A percentile compares a stretch with the other conserved stretches of the same genome.
These are phyloP conservation scores for Chlorodrepanis virens DNA, from an alignment of 2,113 vertebrate species.

Conservation along the genomic window DNA sequence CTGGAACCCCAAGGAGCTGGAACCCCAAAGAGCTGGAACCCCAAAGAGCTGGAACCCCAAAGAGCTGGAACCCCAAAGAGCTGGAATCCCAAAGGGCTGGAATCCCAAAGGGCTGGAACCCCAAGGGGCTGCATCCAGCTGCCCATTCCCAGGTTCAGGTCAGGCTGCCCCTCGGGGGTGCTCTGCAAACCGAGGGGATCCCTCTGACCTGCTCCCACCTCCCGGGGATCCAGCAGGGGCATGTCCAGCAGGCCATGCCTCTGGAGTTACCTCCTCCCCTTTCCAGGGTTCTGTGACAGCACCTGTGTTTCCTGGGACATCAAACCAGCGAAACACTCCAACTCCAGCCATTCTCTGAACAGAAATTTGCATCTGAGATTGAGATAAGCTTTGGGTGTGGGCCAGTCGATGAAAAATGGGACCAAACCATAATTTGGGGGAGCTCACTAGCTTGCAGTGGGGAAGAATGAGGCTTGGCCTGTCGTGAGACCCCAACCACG, in stretches of 20 bases:
- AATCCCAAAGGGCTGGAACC: accelerated
- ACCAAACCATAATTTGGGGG: not conserved
- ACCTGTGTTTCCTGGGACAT: not conserved
- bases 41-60: not conserved
- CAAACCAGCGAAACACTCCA: not conserved
- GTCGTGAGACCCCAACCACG: accelerated
- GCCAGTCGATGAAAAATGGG: not conserved
- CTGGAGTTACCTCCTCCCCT: not conserved
- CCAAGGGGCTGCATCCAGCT: not conserved
- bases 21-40: not conserved
- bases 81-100: accelerated
- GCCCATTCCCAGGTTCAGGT: not conserved
- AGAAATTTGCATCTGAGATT: not conserved
- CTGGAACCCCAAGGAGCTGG: accelerated
- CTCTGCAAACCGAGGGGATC: not conserved
- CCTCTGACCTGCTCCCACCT: not conserved
- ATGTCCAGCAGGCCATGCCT: not conserved
- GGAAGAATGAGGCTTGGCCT: not conserved
- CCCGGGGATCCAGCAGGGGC: not conserved
- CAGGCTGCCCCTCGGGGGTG: not conserved
- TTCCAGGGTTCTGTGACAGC: not conserved
- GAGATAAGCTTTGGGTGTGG: not conserved
- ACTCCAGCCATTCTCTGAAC: not conserved
- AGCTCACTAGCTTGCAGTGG: accelerated
- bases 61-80: accelerated